Conservation (phyloP, 2,888 invertebrate genomes). For the Polymixis lichenea region DNA sequence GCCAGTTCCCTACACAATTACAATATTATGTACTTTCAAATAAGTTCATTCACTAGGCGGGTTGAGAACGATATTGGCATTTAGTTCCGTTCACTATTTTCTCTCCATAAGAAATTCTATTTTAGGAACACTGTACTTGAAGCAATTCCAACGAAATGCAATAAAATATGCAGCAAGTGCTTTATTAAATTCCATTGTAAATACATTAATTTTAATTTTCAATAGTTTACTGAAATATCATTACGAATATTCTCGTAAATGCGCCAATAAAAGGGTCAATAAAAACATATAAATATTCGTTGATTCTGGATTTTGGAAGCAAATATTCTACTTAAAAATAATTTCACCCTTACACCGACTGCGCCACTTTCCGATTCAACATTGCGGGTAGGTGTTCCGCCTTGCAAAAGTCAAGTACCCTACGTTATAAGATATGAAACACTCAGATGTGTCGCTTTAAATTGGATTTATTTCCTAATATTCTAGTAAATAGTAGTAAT, state of each 20-base stretch:
- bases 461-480: no score
- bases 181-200: constrained; percentile 63
- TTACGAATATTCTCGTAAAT: constrained; percentile 71
- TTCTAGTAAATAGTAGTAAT: background rate
- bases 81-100: background rate
- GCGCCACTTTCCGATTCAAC: constrained; percentile 57
- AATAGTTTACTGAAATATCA: constrained; percentile 56
- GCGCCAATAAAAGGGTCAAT: constrained; percentile 78
- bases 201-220: constrained; percentile 56
- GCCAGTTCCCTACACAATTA: background rate
- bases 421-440: constrained; percentile 66
- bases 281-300: constrained; percentile 89
- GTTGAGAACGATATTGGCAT: background rate
- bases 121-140: constrained; percentile 41
- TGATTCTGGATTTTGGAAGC: constrained; percentile 87
- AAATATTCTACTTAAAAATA: constrained; percentile 80
- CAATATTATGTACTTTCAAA: background rate
- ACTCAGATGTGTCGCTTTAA: constrained; percentile 48
- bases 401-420: constrained; percentile 59
- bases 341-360: constrained; percentile 71
- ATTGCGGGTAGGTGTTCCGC: constrained; percentile 64
- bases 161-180: constrained; percentile 68
- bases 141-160: constrained; percentile 61
- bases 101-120: background rate
- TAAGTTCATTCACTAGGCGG: background rate